phyloP scores from a whole-genome alignment of 2,888 invertebrate genomes.

The Macaria notata region DNA sequence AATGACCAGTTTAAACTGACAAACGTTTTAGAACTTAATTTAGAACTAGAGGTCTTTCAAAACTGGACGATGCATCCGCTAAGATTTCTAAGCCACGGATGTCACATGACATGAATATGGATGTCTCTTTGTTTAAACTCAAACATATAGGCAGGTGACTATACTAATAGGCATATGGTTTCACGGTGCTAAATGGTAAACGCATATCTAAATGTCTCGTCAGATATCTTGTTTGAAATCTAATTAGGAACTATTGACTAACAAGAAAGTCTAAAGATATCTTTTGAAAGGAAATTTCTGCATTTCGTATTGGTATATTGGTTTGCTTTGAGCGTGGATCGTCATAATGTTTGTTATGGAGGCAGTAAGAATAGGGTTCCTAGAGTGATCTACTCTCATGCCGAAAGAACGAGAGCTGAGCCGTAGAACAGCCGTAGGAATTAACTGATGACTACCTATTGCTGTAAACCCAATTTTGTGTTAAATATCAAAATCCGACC shows the following conservation, averaged over 20 bases:
- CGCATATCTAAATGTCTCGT: constrained; percentile 18
- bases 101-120: constrained; percentile 42
- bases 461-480: no score
- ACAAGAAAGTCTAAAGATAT: no score
- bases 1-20: constrained; percentile 17
- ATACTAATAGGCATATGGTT: constrained; percentile 7
- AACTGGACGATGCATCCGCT: constrained; percentile 8
- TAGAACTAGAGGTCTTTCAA: constrained; percentile 8
- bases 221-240: constrained; percentile 2
- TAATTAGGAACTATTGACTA: constrained; percentile 10
- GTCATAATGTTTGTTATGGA: no score
- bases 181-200: constrained; percentile 21
- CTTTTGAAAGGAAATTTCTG: no score
- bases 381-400: no score
- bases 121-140: constrained; percentile 43
- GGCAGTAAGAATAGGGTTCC: no score
- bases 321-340: no score
- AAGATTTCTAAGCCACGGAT: constrained; percentile 36
- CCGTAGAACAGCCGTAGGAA: no score
- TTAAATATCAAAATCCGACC: no score
- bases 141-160: constrained; percentile 17
- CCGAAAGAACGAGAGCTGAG: no score
- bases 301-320: no score
- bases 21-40: constrained; percentile 2
- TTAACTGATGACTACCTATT: no score